phyloP scores from a whole-genome alignment of 2,888 invertebrate genomes.

The Ariolimax columbianus region DNA sequence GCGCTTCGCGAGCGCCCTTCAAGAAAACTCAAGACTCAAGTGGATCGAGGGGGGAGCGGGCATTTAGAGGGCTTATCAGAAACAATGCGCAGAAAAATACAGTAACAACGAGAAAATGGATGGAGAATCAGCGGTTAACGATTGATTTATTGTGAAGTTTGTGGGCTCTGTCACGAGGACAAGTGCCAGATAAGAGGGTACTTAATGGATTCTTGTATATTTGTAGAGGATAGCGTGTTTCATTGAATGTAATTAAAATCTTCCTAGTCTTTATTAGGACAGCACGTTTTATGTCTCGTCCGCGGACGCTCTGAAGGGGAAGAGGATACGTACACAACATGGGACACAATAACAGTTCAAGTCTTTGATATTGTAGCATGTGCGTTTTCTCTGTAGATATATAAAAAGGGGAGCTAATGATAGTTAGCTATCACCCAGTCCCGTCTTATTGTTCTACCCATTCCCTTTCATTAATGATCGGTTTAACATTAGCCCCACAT shows the following conservation, averaged over 20 bases:
- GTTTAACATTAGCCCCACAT: too few relatives aligned
- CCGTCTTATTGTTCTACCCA: too few relatives aligned
- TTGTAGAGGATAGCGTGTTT: neutral
- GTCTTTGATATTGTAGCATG: neutral
- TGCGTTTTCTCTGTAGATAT: neutral
- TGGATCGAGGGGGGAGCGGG: neutral
- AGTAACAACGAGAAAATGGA: neutral
- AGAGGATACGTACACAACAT: neutral
- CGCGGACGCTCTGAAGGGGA: neutral
- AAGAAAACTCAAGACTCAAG: neutral
- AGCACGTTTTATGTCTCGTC: neutral
- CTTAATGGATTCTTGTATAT: neutral
- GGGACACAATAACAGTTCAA: neutral
- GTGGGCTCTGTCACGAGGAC: neutral
- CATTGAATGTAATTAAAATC: neutral
- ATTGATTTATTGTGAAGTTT: neutral
- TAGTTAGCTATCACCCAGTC: neutral
- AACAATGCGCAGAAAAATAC: neutral
- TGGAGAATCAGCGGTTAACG: constrained; percentile 12
- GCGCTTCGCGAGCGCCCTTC: neutral
- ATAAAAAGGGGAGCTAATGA: neutral
- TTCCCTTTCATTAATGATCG: too few relatives aligned
- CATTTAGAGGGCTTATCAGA: neutral
- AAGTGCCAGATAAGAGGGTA: neutral
- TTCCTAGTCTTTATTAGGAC: neutral